Conservation (phyloP, 1,140 invertebrate genomes). For the Pygmarrhopalites habei region DNA sequence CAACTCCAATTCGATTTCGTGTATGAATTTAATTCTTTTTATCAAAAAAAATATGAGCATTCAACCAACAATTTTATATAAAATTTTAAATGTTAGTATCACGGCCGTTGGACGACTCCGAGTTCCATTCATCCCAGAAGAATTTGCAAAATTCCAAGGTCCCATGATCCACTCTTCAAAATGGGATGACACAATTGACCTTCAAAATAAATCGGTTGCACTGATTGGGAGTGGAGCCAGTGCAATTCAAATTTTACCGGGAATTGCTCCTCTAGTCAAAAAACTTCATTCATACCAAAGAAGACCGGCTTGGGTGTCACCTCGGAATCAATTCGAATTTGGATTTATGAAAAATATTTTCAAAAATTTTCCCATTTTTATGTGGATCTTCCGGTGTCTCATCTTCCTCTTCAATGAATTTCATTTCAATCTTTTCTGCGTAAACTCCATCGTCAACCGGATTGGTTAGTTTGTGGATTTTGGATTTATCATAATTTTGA, state of each 20-base stretch:
- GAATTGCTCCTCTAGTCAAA: conserved; percentile 19
- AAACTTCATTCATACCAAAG: conserved; percentile 26
- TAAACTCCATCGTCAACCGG: conserved; percentile 1
- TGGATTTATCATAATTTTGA: too few relatives aligned
- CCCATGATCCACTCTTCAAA: conserved; percentile 18
- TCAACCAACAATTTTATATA: too few relatives aligned
- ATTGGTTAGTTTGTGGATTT: too few relatives aligned
- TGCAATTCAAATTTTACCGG: conserved; percentile 29
- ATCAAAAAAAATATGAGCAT: too few relatives aligned
- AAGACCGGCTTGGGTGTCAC: conserved; percentile 17
- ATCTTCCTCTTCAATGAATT: conserved; percentile 1
- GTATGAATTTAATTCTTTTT: too few relatives aligned
- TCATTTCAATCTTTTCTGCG: background rate
- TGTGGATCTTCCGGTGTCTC: background rate
- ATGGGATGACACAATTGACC: conserved; percentile 22
- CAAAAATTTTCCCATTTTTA: background rate
- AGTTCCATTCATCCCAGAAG: conserved; percentile 19
- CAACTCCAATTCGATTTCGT: too few relatives aligned
- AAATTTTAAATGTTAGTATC: too few relatives aligned
- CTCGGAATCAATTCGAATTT: conserved; percentile 12
- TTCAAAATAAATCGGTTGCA: conserved; percentile 24
- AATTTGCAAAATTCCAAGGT: conserved; percentile 22
- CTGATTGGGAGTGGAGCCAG: conserved; percentile 28
- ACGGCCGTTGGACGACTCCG: conserved; percentile 18
- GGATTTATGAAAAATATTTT: background rate